Conservation (phyloP, 2,888 invertebrate genomes). For the Cephus rjabovi region DNA sequence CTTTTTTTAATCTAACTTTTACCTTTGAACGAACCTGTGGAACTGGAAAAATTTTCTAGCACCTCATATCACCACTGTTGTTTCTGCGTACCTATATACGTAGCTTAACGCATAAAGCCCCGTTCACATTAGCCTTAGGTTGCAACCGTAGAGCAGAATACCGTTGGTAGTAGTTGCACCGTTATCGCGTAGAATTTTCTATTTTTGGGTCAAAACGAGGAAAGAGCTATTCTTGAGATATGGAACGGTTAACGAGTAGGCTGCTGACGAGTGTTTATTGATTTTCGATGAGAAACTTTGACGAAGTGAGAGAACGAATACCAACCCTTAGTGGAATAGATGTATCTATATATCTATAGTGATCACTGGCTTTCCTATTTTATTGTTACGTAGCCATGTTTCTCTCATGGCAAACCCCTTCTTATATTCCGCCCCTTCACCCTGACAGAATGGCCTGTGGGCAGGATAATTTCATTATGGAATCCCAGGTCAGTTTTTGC, state of each 20-base stretch:
- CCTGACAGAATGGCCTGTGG: not conserved
- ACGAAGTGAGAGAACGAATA: not conserved
- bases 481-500: slow-evolving; percentile 44
- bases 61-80: not conserved
- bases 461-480: slow-evolving; percentile 46
- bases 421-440: not conserved
- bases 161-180: not conserved
- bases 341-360: not conserved
- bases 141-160: not conserved
- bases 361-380: not conserved
- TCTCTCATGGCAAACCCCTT: not conserved
- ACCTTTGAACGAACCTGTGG: not conserved
- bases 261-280: slow-evolving; percentile 14
- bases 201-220: not conserved
- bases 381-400: not conserved
- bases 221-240: not conserved
- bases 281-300: slow-evolving; percentile 18
- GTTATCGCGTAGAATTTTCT: not conserved
- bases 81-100: not conserved
- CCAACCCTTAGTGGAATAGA: not conserved
- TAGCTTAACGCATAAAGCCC: not conserved
- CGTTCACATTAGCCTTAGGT: not conserved
- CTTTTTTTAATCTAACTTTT: not conserved
- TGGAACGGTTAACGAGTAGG: not conserved
- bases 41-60: not conserved